A percentile compares a stretch with the other conserved stretches of the same genome.
These are phyloP conservation scores for Cerastis leucographa DNA, from an alignment of 2,888 invertebrate genomes.

Conservation along the genomic window DNA sequence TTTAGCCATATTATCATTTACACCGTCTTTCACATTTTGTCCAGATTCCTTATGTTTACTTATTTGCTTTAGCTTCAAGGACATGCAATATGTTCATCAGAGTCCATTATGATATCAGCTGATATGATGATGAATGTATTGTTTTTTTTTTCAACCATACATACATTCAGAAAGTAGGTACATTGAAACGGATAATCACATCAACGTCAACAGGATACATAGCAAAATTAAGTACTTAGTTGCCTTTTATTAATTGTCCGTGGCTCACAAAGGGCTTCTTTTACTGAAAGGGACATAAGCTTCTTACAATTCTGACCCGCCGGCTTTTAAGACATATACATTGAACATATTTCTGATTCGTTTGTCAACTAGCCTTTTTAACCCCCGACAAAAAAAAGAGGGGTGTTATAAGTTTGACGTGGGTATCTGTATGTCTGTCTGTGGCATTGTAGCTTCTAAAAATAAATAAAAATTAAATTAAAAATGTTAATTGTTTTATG, in stretches of 20 bases:
- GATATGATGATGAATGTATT: conserved; percentile 31
- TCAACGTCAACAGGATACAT: background rate
- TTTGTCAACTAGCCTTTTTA: conserved; percentile 10
- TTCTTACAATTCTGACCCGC: conserved; percentile 36
- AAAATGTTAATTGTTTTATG: too few species aligned
- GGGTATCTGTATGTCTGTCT: too few species aligned
- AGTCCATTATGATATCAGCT: conserved; percentile 5
- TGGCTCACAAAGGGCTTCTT: conserved; percentile 21
- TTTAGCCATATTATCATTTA: background rate
- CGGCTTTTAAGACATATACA: conserved; percentile 25
- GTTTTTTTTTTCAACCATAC: conserved; percentile 14
- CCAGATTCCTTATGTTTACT: background rate
- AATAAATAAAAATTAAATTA: too few species aligned
- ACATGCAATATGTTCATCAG: background rate
- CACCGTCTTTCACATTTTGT: background rate
- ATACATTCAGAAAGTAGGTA: background rate
- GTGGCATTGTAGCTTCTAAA: too few species aligned
- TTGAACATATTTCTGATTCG: conserved; percentile 29
- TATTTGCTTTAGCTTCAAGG: background rate
- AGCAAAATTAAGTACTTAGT: background rate
- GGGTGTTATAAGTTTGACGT: too few species aligned
- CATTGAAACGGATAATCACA: conserved; percentile 1
- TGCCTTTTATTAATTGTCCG: conserved; percentile 16
- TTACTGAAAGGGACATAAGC: conserved; percentile 40
- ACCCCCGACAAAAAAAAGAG: too few species aligned